Conservation (phyloP, 2,888 invertebrate genomes). For the Oscheius sp. region DNA sequence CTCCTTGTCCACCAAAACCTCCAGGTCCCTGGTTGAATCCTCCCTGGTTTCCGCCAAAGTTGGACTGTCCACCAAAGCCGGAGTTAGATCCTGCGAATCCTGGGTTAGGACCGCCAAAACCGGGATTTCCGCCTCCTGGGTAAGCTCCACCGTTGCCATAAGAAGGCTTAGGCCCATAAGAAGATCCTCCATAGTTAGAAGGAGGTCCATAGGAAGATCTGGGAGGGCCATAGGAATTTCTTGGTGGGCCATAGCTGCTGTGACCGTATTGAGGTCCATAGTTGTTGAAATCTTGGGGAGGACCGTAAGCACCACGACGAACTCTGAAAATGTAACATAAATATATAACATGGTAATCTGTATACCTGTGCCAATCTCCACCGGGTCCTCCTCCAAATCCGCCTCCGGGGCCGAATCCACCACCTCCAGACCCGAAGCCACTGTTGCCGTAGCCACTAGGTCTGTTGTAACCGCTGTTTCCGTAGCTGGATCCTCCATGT, state of each 20-base stretch:
- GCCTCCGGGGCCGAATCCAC: slow-evolving; percentile 8
- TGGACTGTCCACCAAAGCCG: slow-evolving; percentile 1
- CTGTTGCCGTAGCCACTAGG: background rate
- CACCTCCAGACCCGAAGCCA: background rate
- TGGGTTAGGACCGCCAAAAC: background rate
- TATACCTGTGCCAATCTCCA: background rate
- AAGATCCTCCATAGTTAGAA: slow-evolving; percentile 17
- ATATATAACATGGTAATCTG: background rate
- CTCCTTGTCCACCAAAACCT: background rate
- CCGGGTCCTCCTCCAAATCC: slow-evolving; percentile 12
- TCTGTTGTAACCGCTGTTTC: background rate
- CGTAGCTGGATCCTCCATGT: slow-evolving; percentile 3
- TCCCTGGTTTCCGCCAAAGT: background rate
- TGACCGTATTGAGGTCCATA: slow-evolving; percentile 1
- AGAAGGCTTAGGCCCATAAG: background rate
- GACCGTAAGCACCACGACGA: slow-evolving; percentile 2
- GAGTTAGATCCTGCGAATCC: slow-evolving; percentile 16
- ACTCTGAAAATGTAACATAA: background rate
- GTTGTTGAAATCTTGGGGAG: background rate
- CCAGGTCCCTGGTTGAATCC: slow-evolving; percentile 15
- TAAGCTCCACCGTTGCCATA: slow-evolving; percentile 1
- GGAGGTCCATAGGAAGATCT: slow-evolving; percentile 27
- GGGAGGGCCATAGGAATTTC: slow-evolving; percentile 19
- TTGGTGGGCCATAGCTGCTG: slow-evolving; percentile 25
- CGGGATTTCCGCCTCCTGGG: background rate